Base-by-base conservation (phyloP, 2,797 vertebrate species). In the Ctenopoma kingsleyae region DNA sequence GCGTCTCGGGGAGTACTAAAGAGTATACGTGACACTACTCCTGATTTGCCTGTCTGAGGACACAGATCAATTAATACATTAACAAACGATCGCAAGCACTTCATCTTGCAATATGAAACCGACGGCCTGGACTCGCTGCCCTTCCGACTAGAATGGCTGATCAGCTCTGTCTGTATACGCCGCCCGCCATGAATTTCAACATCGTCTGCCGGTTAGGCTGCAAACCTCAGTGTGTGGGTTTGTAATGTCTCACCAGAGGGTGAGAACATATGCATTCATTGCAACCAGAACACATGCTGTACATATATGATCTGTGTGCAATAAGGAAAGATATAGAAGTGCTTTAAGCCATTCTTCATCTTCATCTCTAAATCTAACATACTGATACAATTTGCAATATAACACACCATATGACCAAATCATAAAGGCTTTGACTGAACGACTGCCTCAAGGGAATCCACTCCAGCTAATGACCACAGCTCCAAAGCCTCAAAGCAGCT, bases 61-160 rank as follows among this genome's bases (percentile, higher is more conserved):
- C 89, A 88, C 89, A 86, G 87, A 91, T 91, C 90, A 91, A 91
- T 91, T 91, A 91, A 89, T 89, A 91, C 88, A 89, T 91, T 89
- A 91, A 89, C 86, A 89, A 90, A 91, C 84, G 71, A 88, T 87
- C 67, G 79, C 74, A 6, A 74, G 78, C 87, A 84, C 87, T 85
- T 87, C 87, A 85, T 89, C 77, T 64, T 67, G 86, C 83, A 87
- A 87, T 83, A 86, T 89, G 82, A 89, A 87, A 87, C 89, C 79
- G 13, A 64, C 58, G 63, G 78, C 54, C 76, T 36, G 79, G 81
- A 82, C 85, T 77, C 27, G 32, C 80, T 27, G 71, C 76, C 62
- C 78, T 43, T 66, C 72, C 54, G 17, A 53, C 58, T 69, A 36
- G 83, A 80, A 84, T 71, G 79, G 77, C 77, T 80, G 84, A 85